Percentiles rank a stretch among this genome's conserved stretches.
These are phyloP conservation scores for Pseudocheirus occidentalis DNA, from an alignment of 2,797 vertebrate species.

Conservation along the genomic window DNA sequence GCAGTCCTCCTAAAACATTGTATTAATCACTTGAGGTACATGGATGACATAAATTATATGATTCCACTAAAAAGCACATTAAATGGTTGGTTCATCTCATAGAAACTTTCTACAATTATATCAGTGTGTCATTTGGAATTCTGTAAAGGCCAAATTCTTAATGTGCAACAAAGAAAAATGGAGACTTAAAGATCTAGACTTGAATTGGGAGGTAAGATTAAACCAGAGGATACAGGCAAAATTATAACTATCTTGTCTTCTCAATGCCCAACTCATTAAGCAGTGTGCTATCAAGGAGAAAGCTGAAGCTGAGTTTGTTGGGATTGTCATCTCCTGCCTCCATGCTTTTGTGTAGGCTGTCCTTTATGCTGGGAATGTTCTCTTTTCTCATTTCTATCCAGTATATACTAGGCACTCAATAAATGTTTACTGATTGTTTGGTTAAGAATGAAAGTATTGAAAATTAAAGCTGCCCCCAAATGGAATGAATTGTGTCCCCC, in stretches of 20 bases:
- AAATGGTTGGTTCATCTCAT: background rate
- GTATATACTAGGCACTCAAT: background rate
- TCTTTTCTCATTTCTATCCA: background rate
- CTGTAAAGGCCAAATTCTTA: background rate
- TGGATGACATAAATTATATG: background rate
- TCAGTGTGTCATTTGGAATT: background rate
- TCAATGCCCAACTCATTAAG: background rate
- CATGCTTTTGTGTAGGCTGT: background rate
- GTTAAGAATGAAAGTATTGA: background rate
- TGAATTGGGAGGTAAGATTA: background rate
- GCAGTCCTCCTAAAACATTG: background rate
- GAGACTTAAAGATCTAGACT: background rate
- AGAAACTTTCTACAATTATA: background rate
- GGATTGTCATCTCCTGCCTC: background rate
- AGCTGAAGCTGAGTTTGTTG: background rate
- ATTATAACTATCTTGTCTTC: background rate
- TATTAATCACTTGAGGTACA: background rate
- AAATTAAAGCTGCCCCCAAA: background rate
- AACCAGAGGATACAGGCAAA: background rate
- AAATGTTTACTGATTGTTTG: background rate
- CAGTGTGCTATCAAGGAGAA: background rate
- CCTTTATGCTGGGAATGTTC: background rate
- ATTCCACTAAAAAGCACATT: background rate
- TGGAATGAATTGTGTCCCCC: background rate
- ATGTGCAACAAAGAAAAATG: background rate